These are phyloP conservation scores for Odontamblyopus lacepedii DNA, from an alignment of 2,797 vertebrate species.

Conservation along the genomic window DNA sequence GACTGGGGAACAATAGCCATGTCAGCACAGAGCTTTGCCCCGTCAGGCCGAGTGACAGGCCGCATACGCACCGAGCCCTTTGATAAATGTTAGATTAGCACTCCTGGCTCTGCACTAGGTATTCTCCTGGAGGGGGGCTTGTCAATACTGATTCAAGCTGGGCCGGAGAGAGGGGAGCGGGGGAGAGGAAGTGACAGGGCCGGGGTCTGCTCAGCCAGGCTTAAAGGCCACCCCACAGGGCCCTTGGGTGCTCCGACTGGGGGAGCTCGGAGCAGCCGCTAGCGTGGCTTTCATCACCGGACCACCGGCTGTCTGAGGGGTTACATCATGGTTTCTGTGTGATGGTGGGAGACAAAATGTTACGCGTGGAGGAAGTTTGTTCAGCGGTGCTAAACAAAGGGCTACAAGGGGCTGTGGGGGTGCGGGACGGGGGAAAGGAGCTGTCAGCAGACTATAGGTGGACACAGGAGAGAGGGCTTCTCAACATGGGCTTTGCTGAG, in stretches of 20 bases:
- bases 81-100: slow-evolving; percentile 95
- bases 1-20: slow-evolving; percentile 57
- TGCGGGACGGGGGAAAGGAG: background rate
- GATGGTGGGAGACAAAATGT: slow-evolving; percentile 44
- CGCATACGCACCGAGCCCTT: slow-evolving; percentile 62
- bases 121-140: slow-evolving; percentile 86
- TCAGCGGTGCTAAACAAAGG: slow-evolving; percentile 28
- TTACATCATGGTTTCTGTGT: slow-evolving; percentile 76
- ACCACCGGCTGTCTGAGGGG: slow-evolving; percentile 76
- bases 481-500: background rate
- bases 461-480: background rate
- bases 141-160: slow-evolving; percentile 89
- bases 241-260: slow-evolving; percentile 68
- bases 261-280: slow-evolving; percentile 68
- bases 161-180: slow-evolving; percentile 67
- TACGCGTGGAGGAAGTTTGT: slow-evolving; percentile 36
- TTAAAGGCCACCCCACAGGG: slow-evolving; percentile 90
- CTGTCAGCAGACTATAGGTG: background rate
- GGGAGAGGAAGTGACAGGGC: slow-evolving; percentile 81
- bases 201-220: slow-evolving; percentile 86
- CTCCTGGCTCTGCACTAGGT: slow-evolving; percentile 80
- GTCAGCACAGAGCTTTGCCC: slow-evolving; percentile 53
- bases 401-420: slow-evolving; percentile 12
- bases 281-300: slow-evolving; percentile 78
- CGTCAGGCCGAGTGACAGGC: slow-evolving; percentile 78